Evolutionary conservation across 2,888 invertebrate species (phyloP).

Genomic region (Plebejus melissa): DNA sequence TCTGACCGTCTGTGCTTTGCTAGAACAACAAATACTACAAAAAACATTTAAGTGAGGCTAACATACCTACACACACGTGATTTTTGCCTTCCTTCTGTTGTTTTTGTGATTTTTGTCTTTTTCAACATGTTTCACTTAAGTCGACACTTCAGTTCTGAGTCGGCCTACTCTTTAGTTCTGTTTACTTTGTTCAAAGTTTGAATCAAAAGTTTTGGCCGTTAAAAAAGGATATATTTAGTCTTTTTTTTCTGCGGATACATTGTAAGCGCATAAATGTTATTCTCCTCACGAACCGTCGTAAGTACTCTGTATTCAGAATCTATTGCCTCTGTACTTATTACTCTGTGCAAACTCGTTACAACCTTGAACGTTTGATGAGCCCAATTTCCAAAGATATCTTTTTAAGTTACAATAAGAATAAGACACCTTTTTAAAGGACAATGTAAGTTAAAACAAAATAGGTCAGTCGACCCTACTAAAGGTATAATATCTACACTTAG

Average conservation of each 20-base stretch:
- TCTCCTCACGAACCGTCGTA: background rate
- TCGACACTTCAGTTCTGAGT: too few species aligned
- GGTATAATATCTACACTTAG: background rate
- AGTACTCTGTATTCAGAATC: slow-evolving; percentile 1
- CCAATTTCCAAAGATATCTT: background rate
- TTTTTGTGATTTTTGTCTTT: too few species aligned
- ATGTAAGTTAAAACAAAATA: background rate
- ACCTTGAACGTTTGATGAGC: background rate
- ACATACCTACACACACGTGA: too few species aligned
- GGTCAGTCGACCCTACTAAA: background rate
- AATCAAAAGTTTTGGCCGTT: too few species aligned
- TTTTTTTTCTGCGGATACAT: background rate
- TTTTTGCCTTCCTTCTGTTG: too few species aligned
- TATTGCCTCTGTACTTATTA: background rate
- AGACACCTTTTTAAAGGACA: background rate
- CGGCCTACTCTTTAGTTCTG: too few species aligned
- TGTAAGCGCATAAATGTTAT: background rate
- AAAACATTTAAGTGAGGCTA: too few species aligned
- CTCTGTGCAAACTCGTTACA: background rate
- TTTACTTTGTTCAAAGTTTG: too few species aligned
- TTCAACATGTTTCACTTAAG: too few species aligned
- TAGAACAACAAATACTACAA: too few species aligned
- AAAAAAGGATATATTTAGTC: too few species aligned
- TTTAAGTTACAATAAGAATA: background rate
- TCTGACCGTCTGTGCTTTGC: too few species aligned